Base-by-base conservation (phyloP, 2,888 invertebrate species). In the Holacanthella duospinosa region DNA sequence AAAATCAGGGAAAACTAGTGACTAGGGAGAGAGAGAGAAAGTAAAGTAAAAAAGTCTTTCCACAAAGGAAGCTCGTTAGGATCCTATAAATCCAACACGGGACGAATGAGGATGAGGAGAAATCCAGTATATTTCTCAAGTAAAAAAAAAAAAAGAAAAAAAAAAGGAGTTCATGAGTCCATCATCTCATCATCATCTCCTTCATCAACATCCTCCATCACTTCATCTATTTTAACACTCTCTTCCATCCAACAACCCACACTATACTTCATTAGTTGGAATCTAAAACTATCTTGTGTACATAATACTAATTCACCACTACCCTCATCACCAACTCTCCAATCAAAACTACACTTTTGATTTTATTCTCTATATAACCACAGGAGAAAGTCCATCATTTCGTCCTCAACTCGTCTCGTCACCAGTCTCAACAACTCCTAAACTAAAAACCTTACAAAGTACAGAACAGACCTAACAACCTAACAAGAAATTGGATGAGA, bases 21-120 rank as follows among this genome's bases (percentile, higher is more conserved):
- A n/a, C n/a, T n/a, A n/a, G 16, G 16, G 36, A 16, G 36, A 36
- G 36, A 9, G 36, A 36, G 16, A 36, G 6, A 6, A 36, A 36
- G 36, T 6, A 36, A 36, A 16, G 36, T 9, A 16, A 36, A 36
- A 36, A 16, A 6, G 16, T 9, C 36, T 9, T 21, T 9, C 48
- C 48, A 48, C 48, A 48, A 48, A 48, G 48, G 48, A 48, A 48
- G 48, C 48, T 48, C 48, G 48, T 48, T 48, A 48, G 48, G 19
- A 9, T 21, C 6, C n/a, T n/a, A n/a, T n/a, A n/a, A n/a, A n/a
- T n/a, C 48, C 48, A 48, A 9, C 48, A 48, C 48, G 19, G 4
- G 12, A 9, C 48, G 16, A 36, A 36, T 36, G n/a, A n/a, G n/a
- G n/a, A n/a, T n/a, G n/a, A n/a, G n/a, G n/a, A n/a, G n/a, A n/a